A percentile compares a stretch with the other conserved stretches of the same genome.
These are phyloP conservation scores for Augochlorella aurata DNA, from an alignment of 2,888 invertebrate genomes.

Conservation along the genomic window DNA sequence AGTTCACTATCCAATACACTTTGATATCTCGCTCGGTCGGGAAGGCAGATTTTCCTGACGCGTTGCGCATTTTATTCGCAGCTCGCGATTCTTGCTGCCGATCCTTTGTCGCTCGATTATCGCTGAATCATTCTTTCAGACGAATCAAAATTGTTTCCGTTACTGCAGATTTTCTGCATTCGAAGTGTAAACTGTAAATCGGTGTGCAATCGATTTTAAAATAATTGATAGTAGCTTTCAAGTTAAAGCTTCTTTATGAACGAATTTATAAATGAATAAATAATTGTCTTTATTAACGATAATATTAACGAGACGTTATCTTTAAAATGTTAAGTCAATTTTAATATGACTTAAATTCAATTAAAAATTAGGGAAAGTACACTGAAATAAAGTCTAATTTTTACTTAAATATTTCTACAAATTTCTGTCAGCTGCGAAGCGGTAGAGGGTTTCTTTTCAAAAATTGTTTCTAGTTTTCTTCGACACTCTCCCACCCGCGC, in stretches of 20 bases:
- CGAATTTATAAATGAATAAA: background rate
- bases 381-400: background rate
- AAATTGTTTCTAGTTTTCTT: background rate
- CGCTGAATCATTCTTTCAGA: background rate
- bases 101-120: too few relatives aligned
- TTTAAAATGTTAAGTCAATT: too few relatives aligned
- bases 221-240: too few relatives aligned
- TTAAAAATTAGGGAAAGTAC: too few relatives aligned
- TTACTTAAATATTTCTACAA: background rate
- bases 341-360: too few relatives aligned
- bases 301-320: too few relatives aligned
- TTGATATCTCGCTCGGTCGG: conserved; percentile 43
- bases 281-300: background rate
- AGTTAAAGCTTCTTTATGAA: too few relatives aligned
- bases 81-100: background rate
- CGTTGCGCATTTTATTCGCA: background rate
- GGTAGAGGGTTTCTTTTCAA: background rate
- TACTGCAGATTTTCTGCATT: background rate
- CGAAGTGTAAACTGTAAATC: too few relatives aligned
- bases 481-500: conserved; percentile 30
- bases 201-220: too few relatives aligned
- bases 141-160: background rate
- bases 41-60: conserved; percentile 14
- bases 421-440: background rate
- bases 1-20: conserved; percentile 59